These are phyloP conservation scores for Thermophis baileyi DNA, from an alignment of 2,113 vertebrate genomes.

Conservation along the genomic window DNA sequence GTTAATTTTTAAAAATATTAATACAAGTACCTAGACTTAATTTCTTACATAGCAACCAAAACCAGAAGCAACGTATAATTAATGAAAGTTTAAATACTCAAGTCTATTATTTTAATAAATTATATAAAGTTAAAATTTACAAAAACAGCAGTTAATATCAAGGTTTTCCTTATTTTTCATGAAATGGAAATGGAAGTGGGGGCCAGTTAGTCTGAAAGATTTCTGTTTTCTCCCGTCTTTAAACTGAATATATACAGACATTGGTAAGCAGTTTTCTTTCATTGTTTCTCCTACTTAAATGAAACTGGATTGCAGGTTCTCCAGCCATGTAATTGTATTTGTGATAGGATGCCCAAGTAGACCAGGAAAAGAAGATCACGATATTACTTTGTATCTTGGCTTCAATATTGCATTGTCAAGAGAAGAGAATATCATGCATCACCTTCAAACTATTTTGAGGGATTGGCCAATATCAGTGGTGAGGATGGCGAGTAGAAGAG, in stretches of 20 bases:
- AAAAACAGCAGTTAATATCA: background rate
- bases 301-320: background rate
- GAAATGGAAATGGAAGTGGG: background rate
- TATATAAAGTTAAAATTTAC: background rate
- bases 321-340: background rate
- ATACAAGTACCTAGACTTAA: background rate
- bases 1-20: background rate
- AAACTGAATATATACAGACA: background rate
- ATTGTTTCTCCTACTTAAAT: background rate
- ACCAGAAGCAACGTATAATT: background rate
- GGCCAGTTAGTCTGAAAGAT: background rate
- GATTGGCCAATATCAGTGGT: background rate
- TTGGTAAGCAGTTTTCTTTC: background rate
- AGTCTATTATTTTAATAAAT: background rate
- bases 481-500: background rate
- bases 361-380: background rate
- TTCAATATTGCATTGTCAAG: background rate
- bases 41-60: background rate
- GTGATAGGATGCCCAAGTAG: background rate
- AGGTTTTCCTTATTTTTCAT: background rate
- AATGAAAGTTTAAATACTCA: background rate
- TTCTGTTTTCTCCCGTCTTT: background rate
- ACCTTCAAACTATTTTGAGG: background rate
- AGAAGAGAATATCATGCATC: background rate
- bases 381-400: background rate